These are phyloP conservation scores for Coreoperca whiteheadi DNA, from an alignment of 2,113 vertebrate species.

Conservation along the genomic window DNA sequence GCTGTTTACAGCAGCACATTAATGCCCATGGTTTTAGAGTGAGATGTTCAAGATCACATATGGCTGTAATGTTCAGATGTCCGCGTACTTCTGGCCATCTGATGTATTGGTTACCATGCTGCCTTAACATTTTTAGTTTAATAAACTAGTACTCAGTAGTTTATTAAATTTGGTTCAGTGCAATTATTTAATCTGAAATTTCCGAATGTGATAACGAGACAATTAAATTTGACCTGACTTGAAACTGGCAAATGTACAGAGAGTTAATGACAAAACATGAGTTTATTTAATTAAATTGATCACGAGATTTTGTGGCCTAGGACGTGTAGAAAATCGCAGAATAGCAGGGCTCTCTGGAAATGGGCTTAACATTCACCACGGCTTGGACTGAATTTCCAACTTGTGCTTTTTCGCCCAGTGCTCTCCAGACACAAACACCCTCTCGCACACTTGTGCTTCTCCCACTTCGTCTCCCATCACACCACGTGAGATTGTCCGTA, in stretches of 20 bases:
- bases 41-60: not conserved
- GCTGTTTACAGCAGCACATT: not conserved
- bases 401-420: not conserved
- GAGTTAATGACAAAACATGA: not conserved
- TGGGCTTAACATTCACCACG: not conserved
- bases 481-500: conserved; percentile 38
- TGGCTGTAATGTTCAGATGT: not conserved
- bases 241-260: not conserved
- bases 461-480: not conserved
- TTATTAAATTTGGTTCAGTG: not conserved
- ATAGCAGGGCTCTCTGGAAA: not conserved
- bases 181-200: not conserved
- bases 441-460: conserved; percentile 10
- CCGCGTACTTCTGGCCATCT: not conserved
- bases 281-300: not conserved
- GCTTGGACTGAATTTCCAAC: not conserved
- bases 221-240: not conserved
- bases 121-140: not conserved
- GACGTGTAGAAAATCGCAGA: not conserved
- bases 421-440: not conserved
- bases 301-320: not conserved
- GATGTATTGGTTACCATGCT: not conserved
- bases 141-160: not conserved
- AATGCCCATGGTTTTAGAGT: not conserved
- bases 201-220: not conserved